Base-by-base conservation (phyloP, 2,888 invertebrate genomes). In the Leptopterna dolabrata region DNA sequence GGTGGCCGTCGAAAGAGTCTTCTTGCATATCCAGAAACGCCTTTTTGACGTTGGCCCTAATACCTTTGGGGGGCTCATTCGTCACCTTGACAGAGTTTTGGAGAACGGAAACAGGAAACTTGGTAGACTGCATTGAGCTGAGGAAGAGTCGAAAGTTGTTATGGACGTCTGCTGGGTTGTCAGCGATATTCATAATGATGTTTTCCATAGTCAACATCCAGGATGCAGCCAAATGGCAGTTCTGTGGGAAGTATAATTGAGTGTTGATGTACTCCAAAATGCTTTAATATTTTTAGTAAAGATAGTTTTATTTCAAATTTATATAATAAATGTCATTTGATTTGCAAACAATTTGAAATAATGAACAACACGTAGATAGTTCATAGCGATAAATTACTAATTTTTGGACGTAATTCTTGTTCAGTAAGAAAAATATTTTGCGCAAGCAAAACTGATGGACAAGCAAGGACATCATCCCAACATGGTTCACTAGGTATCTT, bases 21-120 rank as follows among this genome's bases (percentile, higher is more conserved):
- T 94, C 94, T 43, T 95, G 94, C 91, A 98, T 94, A 91, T 97
- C 96, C 78, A 94, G 93, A 89, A 97, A 94, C 0, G 97, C 96
- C 90, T 97, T 94, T 90, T 96, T 95, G 0, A 98, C 93, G 91
- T 98, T 98, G 9, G 98, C 97, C 86, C 90, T 71, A 4, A 90
- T 43, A 1, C 98, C 98, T 92, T 97, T 97, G 0, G 98, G 98
- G 0, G 98, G 97, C 91, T 98, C 98, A 91, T 97, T 98, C 0
- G 98, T 98, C 86, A 98, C 96, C 93, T 98, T 98, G 0, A 98
- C 96, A 0, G 98, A 96, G 92, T 97, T 97, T 92, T 98, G 98
- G 1, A 98, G 93, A 13, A 98, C 96, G 0, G 97, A 96, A 0
- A 98, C 96, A 0, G 98, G 98, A 91, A 98, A 98, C 90, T 94